Base-by-base conservation (phyloP, 2,797 vertebrate genomes). In the Emydoidea blandingii region DNA sequence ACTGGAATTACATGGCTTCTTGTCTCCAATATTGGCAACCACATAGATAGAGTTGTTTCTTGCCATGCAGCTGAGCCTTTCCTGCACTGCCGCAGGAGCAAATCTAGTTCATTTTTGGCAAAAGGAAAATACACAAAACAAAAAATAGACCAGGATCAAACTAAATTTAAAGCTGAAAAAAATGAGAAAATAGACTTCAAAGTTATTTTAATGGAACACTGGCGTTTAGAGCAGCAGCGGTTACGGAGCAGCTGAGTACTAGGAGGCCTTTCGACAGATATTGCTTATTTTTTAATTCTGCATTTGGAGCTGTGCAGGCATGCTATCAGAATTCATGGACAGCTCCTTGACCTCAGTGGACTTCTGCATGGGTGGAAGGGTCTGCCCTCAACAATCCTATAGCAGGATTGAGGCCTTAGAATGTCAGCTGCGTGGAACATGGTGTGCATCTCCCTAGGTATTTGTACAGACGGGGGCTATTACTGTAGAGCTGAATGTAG, bases 31-130 rank as follows among this genome's bases (percentile, higher is more conserved):
- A 86, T 98, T 98, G 50, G 98, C 98, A 95, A 97, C 95, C 25
- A 98, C 96, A 83, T 98, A 98, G 92, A 98, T 98, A 72, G 97
- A 97, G 87, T 97, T 98, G 53, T 95, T 76, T 59, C 96, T 98
- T 85, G 98, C 98, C 95, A 98, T 92, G 92, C 98, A 98, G 94
- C 98, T 98, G 84, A 98, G 97, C 12, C 98, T 96, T 92, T 85
- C 80, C 97, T 98, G 98, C 21, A 98, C 96, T 72, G 98, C 97
- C 4, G 97, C 80, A 6, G 29, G 68, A 86, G 94, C 97, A 97
- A 97, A 98, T 92, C 98, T 98, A 94, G 29, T 82, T 12, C 0
- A 81, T 94, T 89, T 97, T 96, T 59, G 53, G 90, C 21, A 23
- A 83, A 3, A 11, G 59, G 6, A 68, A 29, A 41, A 86, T 37